Evolutionary conservation across 2,113 vertebrate species (phyloP), one percentile per base, ranked within the genome.

Genomic region (Craseonycteris thonglongyai): DNA sequence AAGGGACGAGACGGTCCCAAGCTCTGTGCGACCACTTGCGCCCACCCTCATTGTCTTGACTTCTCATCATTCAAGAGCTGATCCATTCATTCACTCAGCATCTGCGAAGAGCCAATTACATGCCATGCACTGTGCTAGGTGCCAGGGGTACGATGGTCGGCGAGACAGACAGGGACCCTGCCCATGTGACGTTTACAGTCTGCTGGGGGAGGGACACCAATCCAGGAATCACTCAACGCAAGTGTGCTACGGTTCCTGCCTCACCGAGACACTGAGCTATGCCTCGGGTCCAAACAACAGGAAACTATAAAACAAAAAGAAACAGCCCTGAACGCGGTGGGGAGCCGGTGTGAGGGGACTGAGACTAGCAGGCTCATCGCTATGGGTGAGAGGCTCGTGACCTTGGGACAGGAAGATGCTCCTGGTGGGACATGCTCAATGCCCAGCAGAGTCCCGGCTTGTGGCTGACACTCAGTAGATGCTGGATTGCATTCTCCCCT

Each of bases 281-380:
- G 65, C 45, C 92, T 79, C 16, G 26, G 58, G 13, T 8, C 42
- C 10, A 1, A n/a, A 63, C n/a, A 45, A 10, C n/a, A 45, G 51
- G 33, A 35, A 38, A 42, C 6, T 1, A 28, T 14, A 71, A 49
- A 83, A 30, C 54, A 21, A 80, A 35, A 56, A 22, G 1, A 0
- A 30, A n/a, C 1, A 4, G 66, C 7, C 19, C 54, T 10, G 18
- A 68, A 14, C 5, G 0, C 0, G 5, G 56, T 14, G 5, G 49
- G 8, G 19, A 47, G 10, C 13, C 69, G 3, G 0, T 0, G 4
- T 6, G 16, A 15, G 22, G 0, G 19, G 79, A 49, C 42, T 0
- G 30, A 42, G 12, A 1, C 3, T 6, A 18, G n/a, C 5, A 78
- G 71, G 30, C 26, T 82, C 63, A 7, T n/a, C 28, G n/a, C 72